phyloP scores from a whole-genome alignment of 2,113 vertebrate genomes.

The Myotis lucifugus region DNA sequence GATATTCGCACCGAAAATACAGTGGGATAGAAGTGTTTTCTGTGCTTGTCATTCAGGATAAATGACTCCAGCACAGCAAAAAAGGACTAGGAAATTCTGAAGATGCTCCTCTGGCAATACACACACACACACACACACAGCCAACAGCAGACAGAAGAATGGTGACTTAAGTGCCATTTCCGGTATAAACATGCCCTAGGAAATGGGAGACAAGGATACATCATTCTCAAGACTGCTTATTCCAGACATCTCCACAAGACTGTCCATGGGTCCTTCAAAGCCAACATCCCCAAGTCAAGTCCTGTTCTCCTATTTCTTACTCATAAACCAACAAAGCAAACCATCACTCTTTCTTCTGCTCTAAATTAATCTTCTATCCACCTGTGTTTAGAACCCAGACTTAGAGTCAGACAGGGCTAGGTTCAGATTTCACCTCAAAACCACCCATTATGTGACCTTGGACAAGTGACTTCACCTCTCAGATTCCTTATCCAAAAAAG shows the following conservation, averaged over 20 bases:
- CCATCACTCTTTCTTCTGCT: neutral
- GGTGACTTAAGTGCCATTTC: neutral
- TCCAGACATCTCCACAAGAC: neutral
- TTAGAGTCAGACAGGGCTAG: neutral
- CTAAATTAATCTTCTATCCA: neutral
- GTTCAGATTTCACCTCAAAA: neutral
- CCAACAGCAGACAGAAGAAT: neutral
- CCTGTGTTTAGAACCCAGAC: neutral
- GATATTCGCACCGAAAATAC: neutral
- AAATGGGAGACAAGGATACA: too few relatives aligned
- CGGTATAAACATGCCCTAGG: neutral
- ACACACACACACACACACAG: neutral
- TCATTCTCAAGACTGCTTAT: neutral
- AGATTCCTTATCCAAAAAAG: neutral
- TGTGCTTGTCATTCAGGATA: slow-evolving; percentile 40
- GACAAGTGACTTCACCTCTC: neutral
- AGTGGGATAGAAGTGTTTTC: neutral
- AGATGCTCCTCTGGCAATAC: neutral
- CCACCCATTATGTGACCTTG: neutral
- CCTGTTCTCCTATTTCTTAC: neutral
- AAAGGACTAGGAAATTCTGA: slow-evolving; percentile 35
- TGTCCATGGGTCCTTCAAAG: neutral
- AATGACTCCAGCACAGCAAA: neutral
- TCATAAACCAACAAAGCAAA: neutral
- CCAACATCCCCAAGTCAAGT: neutral